phyloP scores from a whole-genome alignment of 2,797 vertebrate species.

The Channa striata region DNA sequence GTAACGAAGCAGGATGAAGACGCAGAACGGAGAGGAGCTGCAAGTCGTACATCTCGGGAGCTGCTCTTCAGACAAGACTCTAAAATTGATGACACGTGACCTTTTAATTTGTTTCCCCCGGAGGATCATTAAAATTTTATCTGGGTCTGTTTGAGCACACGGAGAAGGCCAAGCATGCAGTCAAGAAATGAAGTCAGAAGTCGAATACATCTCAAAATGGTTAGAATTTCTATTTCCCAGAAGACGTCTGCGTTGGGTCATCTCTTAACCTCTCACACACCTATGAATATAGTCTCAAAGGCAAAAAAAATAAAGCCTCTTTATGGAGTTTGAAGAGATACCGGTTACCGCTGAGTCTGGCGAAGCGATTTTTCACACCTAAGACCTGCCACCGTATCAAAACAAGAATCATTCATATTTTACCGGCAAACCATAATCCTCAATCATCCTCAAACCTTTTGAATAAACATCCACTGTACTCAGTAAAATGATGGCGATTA shows the following conservation, averaged over 20 bases:
- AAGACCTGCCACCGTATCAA: too few relatives aligned
- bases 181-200: neutral
- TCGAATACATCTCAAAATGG: neutral
- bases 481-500: neutral
- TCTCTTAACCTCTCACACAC: neutral
- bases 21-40: neutral
- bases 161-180: neutral
- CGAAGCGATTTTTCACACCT: too few relatives aligned
- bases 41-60: neutral
- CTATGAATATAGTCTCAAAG: neutral
- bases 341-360: too few relatives aligned
- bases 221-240: too few relatives aligned
- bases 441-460: neutral
- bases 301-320: neutral
- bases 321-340: neutral
- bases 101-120: neutral
- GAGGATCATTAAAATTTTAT: neutral
- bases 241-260: too few relatives aligned
- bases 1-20: neutral
- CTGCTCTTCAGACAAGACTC: neutral
- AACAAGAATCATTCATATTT: too few relatives aligned
- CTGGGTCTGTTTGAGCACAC: neutral
- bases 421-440: neutral
- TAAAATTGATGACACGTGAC: neutral
- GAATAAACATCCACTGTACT: neutral